Conservation (phyloP, 2,888 invertebrate species). For the Caenorhabditis angaria region DNA sequence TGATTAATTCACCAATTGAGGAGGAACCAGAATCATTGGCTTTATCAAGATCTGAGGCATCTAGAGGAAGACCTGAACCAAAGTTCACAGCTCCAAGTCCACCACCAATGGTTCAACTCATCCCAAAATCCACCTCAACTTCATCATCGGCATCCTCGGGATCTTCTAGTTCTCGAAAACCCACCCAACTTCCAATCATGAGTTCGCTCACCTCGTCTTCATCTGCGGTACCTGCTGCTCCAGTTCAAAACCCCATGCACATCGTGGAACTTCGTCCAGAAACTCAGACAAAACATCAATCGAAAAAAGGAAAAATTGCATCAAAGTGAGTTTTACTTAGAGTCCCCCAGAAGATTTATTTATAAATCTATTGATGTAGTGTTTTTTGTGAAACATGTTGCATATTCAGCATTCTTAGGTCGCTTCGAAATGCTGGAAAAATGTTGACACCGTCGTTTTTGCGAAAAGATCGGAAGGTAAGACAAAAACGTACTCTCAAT, state of each 20-base stretch:
- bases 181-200: slow-evolving; percentile 37
- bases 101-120: slow-evolving; percentile 22
- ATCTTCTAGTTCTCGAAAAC: slow-evolving; percentile 18
- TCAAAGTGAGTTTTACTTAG: slow-evolving; percentile 27
- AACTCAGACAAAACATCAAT: slow-evolving; percentile 8
- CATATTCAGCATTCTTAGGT: slow-evolving; percentile 48
- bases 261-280: slow-evolving; percentile 34
- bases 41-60: slow-evolving; percentile 19
- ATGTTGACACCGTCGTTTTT: slow-evolving; percentile 51
- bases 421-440: slow-evolving; percentile 47
- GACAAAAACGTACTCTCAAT: neutral
- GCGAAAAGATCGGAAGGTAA: slow-evolving; percentile 37
- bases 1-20: slow-evolving; percentile 40
- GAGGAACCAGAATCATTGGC: slow-evolving; percentile 36
- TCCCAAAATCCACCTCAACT: slow-evolving; percentile 33
- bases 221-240: too few species aligned
- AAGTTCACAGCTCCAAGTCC: slow-evolving; percentile 46
- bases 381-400: slow-evolving; percentile 25
- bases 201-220: slow-evolving; percentile 19
- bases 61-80: slow-evolving; percentile 15
- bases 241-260: slow-evolving; percentile 29
- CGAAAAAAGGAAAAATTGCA: slow-evolving; percentile 29
- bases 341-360: neutral
- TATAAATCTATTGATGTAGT: slow-evolving; percentile 8
- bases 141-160: slow-evolving; percentile 10